A percentile compares a stretch with the other conserved stretches of the same genome.
Conservation (phyloP, 2,113 vertebrate genomes). For the Azemiops feae region DNA sequence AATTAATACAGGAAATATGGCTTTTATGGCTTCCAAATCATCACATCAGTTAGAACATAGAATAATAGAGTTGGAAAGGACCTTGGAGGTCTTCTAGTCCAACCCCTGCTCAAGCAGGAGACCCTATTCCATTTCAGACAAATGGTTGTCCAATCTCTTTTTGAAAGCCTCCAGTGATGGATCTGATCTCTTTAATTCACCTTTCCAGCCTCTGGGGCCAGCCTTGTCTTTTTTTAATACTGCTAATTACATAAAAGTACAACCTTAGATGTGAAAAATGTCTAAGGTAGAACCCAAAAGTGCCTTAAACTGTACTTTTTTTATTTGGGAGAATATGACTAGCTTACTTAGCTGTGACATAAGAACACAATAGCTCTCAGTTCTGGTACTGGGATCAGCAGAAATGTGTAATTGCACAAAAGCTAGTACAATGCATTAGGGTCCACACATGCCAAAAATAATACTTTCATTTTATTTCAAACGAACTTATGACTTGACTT, state of each 20-base stretch:
- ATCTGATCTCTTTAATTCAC: not conserved
- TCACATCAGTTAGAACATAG: not conserved
- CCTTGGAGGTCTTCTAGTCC: not conserved
- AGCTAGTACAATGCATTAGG: slow-evolving; percentile 27
- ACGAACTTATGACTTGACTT: slow-evolving; percentile 38
- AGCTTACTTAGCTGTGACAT: not conserved
- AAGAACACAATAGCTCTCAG: not conserved
- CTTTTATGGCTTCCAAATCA: not conserved
- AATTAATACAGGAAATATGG: not conserved
- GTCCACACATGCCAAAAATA: not conserved
- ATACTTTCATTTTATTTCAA: slow-evolving; percentile 41
- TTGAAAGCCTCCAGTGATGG: not conserved
- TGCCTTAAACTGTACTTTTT: not conserved
- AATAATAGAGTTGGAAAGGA: not conserved
- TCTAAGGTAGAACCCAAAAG: not conserved
- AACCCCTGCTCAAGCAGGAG: not conserved
- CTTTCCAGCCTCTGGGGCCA: not conserved
- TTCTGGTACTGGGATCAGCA: not conserved
- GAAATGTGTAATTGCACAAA: not conserved
- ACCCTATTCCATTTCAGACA: not conserved
- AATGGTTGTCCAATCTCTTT: not conserved
- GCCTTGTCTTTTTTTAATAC: not conserved
- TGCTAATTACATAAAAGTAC: not conserved
- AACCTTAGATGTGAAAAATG: not conserved
- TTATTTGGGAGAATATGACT: not conserved